phyloP scores from a whole-genome alignment of 2,888 invertebrate genomes.

The Agrotis exclamationis region DNA sequence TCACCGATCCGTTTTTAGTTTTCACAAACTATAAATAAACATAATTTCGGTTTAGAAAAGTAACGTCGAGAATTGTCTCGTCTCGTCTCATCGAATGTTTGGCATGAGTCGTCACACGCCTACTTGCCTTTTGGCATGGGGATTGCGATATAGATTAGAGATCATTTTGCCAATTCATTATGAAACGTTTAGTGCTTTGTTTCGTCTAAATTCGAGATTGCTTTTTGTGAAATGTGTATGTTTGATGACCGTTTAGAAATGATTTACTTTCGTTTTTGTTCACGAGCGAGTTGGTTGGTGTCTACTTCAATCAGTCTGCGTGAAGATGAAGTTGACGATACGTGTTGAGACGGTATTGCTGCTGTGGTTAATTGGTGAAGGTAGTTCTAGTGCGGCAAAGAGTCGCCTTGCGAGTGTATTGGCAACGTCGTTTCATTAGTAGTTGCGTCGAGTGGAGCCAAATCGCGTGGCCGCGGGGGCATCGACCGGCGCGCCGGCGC shows the following conservation, averaged over 20 bases:
- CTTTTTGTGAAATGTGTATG: slow-evolving; percentile 39
- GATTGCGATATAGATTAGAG: slow-evolving; percentile 71
- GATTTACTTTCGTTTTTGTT: slow-evolving; percentile 48
- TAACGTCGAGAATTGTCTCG: slow-evolving; percentile 73
- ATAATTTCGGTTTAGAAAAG: slow-evolving; percentile 69
- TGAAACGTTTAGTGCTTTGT: slow-evolving; percentile 66
- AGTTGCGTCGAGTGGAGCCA: slow-evolving; percentile 82
- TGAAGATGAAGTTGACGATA: slow-evolving; percentile 17
- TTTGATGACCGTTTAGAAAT: slow-evolving; percentile 30
- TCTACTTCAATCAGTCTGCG: neutral
- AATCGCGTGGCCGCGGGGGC: slow-evolving; percentile 88
- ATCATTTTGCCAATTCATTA: slow-evolving; percentile 74
- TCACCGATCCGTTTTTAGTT: slow-evolving; percentile 69
- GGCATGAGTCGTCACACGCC: slow-evolving; percentile 81
- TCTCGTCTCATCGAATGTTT: slow-evolving; percentile 77
- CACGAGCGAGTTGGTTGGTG: slow-evolving; percentile 3
- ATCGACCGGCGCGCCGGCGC: slow-evolving; percentile 89
- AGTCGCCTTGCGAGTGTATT: slow-evolving; percentile 64
- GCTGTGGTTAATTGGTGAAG: slow-evolving; percentile 54
- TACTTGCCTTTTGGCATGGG: slow-evolving; percentile 78
- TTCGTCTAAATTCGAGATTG: slow-evolving; percentile 46
- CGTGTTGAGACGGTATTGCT: slow-evolving; percentile 14
- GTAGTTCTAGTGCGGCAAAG: slow-evolving; percentile 53
- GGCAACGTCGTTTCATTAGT: slow-evolving; percentile 80
- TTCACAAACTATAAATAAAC: slow-evolving; percentile 64